Conservation (phyloP, 2,797 vertebrate genomes). For the Tadarida brasiliensis region DNA sequence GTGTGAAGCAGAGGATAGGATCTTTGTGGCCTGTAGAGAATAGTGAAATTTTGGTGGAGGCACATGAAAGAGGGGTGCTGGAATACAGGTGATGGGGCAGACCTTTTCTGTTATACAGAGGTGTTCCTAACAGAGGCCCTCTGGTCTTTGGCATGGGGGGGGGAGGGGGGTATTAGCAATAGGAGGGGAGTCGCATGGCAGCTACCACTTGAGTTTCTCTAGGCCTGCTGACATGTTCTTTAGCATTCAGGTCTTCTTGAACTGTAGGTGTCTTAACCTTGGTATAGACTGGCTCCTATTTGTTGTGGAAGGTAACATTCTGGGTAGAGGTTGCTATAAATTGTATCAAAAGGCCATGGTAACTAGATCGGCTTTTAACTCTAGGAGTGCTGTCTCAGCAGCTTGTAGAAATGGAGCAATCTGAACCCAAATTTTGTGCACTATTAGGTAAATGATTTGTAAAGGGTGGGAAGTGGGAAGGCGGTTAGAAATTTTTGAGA, state of each 20-base stretch:
- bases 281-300: not conserved
- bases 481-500: not conserved
- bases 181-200: not conserved
- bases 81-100: not conserved
- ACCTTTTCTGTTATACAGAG: not conserved
- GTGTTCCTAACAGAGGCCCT: not conserved
- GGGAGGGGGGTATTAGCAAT: not conserved
- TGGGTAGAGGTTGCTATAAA: not conserved
- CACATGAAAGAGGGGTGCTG: not conserved
- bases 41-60: not conserved
- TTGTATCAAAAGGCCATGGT: not conserved
- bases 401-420: not conserved
- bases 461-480: not conserved
- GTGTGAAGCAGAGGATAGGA: not conserved
- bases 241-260: not conserved
- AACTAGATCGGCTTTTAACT: not conserved
- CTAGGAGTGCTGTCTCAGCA: not conserved
- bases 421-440: not conserved
- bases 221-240: not conserved
- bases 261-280: not conserved
- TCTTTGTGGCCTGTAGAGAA: not conserved
- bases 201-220: not conserved
- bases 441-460: not conserved
- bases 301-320: not conserved
- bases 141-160: not conserved